Percentiles rank a stretch among this genome's conserved stretches.
phyloP scores from a whole-genome alignment of 2,888 invertebrate species.

The Lymantria monacha region DNA sequence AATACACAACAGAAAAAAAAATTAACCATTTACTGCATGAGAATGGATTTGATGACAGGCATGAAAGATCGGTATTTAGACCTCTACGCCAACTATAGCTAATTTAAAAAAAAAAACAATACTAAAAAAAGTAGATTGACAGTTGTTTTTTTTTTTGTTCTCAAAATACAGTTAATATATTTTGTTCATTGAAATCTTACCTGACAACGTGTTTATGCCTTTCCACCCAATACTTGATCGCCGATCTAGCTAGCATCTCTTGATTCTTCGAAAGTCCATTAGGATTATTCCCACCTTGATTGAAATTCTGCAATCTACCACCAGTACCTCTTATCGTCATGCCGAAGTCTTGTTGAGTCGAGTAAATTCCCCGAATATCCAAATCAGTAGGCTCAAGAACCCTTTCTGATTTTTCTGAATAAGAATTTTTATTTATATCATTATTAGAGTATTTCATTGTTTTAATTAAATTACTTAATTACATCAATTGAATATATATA shows the following conservation, averaged over 20 bases:
- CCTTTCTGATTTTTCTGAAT: conserved; percentile 67
- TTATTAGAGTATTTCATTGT: no score
- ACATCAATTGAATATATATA: no score
- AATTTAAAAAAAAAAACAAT: no score
- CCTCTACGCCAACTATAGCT: no score
- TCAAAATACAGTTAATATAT: no score
- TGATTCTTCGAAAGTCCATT: conserved; percentile 92
- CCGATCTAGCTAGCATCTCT: conserved; percentile 91
- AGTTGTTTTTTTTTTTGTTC: no score
- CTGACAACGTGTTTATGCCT: conserved; percentile 94
- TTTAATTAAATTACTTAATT: no score
- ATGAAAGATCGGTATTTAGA: no score
- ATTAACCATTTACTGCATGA: no score
- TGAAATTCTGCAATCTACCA: conserved; percentile 85
- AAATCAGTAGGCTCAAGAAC: conserved; percentile 81
- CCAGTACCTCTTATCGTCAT: conserved; percentile 87
- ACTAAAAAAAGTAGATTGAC: no score
- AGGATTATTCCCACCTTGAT: conserved; percentile 75
- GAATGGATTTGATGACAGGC: no score
- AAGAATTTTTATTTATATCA: not conserved
- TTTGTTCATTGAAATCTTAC: conserved; percentile 58
- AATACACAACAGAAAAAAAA: no score
- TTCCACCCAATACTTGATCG: conserved; percentile 95
- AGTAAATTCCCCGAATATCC: conserved; percentile 89
- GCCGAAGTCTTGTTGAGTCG: conserved; percentile 89